Percentiles rank a stretch among this genome's conserved stretches.
phyloP scores from a whole-genome alignment of 2,797 vertebrate species.

The Decapterus maruadsi region DNA sequence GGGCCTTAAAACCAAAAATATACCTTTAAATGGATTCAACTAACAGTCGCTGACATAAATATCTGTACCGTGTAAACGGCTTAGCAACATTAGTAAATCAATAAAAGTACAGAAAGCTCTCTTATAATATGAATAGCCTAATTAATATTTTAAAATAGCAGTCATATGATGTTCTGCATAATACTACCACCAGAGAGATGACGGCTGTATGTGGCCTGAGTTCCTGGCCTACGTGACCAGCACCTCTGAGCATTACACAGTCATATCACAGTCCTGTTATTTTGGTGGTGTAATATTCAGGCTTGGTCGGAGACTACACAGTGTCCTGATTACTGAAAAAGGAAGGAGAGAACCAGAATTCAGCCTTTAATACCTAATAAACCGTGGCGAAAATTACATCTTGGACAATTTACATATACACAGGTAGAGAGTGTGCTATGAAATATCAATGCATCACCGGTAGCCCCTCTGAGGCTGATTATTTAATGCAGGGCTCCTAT shows the following conservation, averaged over 20 bases:
- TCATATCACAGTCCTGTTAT: background rate
- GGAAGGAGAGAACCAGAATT: conserved; percentile 43
- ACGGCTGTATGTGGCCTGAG: background rate
- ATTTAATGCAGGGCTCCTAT: conserved; percentile 77
- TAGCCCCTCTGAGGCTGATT: conserved; percentile 75
- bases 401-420: conserved; percentile 57
- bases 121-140: background rate
- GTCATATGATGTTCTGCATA: background rate
- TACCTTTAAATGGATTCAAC: too few species aligned
- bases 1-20: too few species aligned
- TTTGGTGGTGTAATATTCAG: conserved; percentile 2
- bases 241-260: background rate
- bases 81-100: background rate
- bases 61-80: background rate
- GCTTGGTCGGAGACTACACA: background rate
- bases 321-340: conserved; percentile 1
- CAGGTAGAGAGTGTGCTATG: conserved; percentile 73
- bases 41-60: background rate
- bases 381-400: conserved; percentile 74
- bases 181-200: background rate
- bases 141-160: background rate
- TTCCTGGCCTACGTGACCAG: background rate
- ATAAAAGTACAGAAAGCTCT: background rate
- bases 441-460: conserved; percentile 76
- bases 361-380: conserved; percentile 76